Percentiles rank a stretch among this genome's conserved stretches.
Evolutionary conservation across 2,113 vertebrate species (phyloP).

Genomic region (Neomonachus schauinslandi): DNA sequence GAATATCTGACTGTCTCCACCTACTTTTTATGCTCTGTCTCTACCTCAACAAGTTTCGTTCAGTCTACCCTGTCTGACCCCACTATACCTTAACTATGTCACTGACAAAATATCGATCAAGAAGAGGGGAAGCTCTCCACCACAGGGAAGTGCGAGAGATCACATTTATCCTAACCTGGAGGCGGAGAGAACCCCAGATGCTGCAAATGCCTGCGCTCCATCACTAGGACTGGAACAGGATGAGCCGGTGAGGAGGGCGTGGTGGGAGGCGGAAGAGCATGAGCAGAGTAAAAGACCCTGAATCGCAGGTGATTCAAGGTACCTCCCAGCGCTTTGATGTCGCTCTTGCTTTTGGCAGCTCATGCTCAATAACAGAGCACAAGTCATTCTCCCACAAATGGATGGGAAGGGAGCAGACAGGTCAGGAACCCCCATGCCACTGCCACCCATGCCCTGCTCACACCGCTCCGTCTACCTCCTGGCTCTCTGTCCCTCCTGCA

Average conservation of each 20-base stretch:
- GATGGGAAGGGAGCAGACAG: neutral
- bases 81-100: rapidly evolving
- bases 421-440: rapidly evolving
- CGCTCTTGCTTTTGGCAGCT: neutral
- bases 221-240: neutral
- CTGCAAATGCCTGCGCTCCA: rapidly evolving
- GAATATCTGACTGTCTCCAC: too few species aligned
- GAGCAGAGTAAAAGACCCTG: neutral
- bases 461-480: rapidly evolving
- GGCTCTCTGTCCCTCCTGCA: too few species aligned
- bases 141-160: rapidly evolving
- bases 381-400: rapidly evolving
- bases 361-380: rapidly evolving
- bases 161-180: neutral
- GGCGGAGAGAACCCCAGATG: rapidly evolving
- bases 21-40: neutral
- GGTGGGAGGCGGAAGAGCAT: too few species aligned
- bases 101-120: neutral
- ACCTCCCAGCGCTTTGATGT: rapidly evolving
- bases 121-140: rapidly evolving
- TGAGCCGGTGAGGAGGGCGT: rapidly evolving
- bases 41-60: too few species aligned
- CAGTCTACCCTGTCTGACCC: neutral
- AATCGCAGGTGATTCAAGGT: rapidly evolving
- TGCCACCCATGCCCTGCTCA: rapidly evolving